Base-by-base conservation (phyloP, 2,797 vertebrate species). In the Coregonus ussuriensis region DNA sequence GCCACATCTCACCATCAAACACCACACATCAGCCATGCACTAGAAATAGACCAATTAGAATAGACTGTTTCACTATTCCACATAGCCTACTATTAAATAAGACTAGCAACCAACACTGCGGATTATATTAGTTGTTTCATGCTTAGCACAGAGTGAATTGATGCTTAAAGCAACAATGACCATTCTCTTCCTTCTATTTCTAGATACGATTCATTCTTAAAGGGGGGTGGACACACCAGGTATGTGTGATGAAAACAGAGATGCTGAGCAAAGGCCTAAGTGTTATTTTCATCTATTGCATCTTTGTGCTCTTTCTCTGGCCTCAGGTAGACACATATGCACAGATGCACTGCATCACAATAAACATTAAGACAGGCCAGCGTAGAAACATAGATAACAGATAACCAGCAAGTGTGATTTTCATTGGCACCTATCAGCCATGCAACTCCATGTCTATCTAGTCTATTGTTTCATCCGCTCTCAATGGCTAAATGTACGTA, bases 371-470 rank as follows among this genome's bases (percentile, higher is more conserved):
- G 79, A 77, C 4, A 69, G 74, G 67, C 63, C 77, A 77, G 71
- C 76, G 5, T 25, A 75, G 11, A 76, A 67, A 77, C 9, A 16
- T 3, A 72, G 14, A 72, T 59, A 70, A 79, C 3, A 25, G 63
- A 25, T 72, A 47, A 51, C 11, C 25, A 63, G 35, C 79, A 65
- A 86, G 79, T 82, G 78, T 78, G 21, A 35, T 37, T 84, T 86
- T 56, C 4, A 72, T 70, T 41, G 72, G 79, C 86, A 88, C 72
- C 81, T 77, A 84, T 81, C 86, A 88, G 85, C 84, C 87, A 87
- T 89, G 87, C 87, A 80, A 81, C 80, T 80, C 80, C 47, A 77
- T 7, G 7, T 56, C 31, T 11, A 35, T 66, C 65, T 74, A 69
- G 41, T 70, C 53, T 82, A 79, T 88, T 88, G 87, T 86, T 89